Evolutionary conservation across 2,797 vertebrate genomes (phyloP).

Genomic region (Propithecus deckenii): DNA sequence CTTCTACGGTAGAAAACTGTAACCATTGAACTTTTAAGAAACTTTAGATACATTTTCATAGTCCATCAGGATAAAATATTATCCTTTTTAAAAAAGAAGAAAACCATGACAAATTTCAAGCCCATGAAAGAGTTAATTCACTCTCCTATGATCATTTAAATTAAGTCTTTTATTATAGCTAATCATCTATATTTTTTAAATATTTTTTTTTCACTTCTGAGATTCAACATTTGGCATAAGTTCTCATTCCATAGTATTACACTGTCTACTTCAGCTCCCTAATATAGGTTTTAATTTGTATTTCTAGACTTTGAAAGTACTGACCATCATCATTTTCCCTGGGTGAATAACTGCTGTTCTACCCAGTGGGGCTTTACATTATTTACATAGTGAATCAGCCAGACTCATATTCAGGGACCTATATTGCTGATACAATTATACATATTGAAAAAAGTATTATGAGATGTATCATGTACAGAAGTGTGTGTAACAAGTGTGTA

Average conservation of each 20-base stretch:
- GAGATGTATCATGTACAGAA: background rate
- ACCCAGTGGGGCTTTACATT: background rate
- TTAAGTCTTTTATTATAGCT: background rate
- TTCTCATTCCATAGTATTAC: background rate
- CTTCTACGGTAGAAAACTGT: background rate
- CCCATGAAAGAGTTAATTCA: background rate
- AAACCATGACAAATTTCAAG: background rate
- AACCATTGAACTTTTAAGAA: background rate
- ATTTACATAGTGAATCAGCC: conserved; percentile 17
- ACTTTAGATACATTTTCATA: background rate
- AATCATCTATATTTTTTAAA: background rate
- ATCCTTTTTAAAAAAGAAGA: background rate
- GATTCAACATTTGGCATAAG: background rate
- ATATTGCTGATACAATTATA: background rate
- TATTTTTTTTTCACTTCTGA: background rate
- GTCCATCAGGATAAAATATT: background rate
- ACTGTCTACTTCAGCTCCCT: background rate
- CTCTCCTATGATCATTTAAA: background rate
- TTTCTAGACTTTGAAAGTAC: background rate
- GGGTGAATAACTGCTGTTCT: background rate
- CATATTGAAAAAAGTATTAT: background rate
- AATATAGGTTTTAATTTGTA: background rate
- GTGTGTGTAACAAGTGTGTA: background rate
- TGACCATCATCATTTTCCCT: background rate
- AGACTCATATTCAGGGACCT: background rate